Evolutionary conservation across 1,140 invertebrate species (phyloP).

Genomic region (Carposina sasakii): DNA sequence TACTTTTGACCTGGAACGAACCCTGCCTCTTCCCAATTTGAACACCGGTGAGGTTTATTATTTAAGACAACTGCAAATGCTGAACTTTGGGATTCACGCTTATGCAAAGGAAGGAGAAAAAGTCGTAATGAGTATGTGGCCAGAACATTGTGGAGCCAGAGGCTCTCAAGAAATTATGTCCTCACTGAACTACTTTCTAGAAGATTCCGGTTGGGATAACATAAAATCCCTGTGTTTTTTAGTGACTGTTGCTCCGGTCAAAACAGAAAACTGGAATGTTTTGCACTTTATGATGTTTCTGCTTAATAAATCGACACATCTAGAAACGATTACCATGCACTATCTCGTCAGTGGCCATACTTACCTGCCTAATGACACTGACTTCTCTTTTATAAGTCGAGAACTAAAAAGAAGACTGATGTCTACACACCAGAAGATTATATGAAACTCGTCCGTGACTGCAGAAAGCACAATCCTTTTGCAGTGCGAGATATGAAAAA

Average conservation of each 20-base stretch:
- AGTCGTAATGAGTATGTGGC: slow-evolving; percentile 16
- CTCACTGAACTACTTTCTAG: slow-evolving; percentile 14
- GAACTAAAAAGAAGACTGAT: slow-evolving; percentile 15
- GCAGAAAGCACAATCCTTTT: slow-evolving; percentile 17
- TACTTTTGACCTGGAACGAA: slow-evolving; percentile 19
- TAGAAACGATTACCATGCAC: slow-evolving; percentile 13
- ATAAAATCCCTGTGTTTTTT: slow-evolving; percentile 17
- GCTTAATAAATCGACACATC: slow-evolving; percentile 17
- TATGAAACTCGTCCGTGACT: slow-evolving; percentile 14
- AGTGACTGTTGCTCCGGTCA: slow-evolving; percentile 18
- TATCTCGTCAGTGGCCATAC: slow-evolving; percentile 19
- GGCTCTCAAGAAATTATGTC: slow-evolving; percentile 16
- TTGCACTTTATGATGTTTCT: slow-evolving; percentile 19
- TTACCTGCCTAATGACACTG: slow-evolving; percentile 15
- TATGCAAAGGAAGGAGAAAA: slow-evolving; percentile 14
- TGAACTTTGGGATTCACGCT: slow-evolving; percentile 17
- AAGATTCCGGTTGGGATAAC: slow-evolving; percentile 15
- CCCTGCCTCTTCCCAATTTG: slow-evolving; percentile 14
- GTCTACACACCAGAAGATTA: slow-evolving; percentile 18
- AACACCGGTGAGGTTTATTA: slow-evolving; percentile 18
- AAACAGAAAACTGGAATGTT: slow-evolving; percentile 19
- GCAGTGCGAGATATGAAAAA: slow-evolving; percentile 15
- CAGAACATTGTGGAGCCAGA: slow-evolving; percentile 13
- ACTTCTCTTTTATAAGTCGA: slow-evolving; percentile 19
- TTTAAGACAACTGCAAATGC: slow-evolving; percentile 21